Percentiles rank a stretch among this genome's conserved stretches.
These are phyloP conservation scores for Molanna angustata DNA, from an alignment of 2,888 invertebrate species.

Conservation along the genomic window DNA sequence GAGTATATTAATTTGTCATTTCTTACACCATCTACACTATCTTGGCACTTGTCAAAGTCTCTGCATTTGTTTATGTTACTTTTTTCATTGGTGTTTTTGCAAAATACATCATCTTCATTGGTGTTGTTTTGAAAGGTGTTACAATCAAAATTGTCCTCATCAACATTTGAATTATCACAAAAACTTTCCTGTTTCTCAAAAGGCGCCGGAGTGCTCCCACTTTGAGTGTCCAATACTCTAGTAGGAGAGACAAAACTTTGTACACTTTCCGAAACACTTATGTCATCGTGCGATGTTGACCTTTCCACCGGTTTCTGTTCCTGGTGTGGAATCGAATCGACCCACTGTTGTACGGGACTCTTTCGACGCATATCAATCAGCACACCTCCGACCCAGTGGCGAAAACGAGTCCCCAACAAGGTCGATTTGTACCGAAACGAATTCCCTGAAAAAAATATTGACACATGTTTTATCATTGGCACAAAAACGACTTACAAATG, in stretches of 20 bases:
- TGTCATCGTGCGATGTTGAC: conserved; percentile 23
- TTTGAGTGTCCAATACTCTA: conserved; percentile 34
- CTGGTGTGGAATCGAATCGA: conserved; percentile 62
- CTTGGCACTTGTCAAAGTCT: too few relatives aligned
- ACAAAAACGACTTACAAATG: background rate
- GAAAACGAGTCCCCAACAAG: conserved; percentile 41
- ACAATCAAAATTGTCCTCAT: too few relatives aligned
- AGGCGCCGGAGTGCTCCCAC: conserved; percentile 39
- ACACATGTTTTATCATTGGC: background rate
- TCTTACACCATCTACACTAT: conserved; percentile 2
- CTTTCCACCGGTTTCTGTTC: conserved; percentile 13
- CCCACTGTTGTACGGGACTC: conserved; percentile 73
- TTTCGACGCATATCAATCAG: conserved; percentile 62
- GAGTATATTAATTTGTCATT: conserved; percentile 15
- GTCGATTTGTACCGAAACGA: conserved; percentile 18
- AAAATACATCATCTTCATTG: too few relatives aligned
- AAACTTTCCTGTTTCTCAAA: conserved; percentile 11
- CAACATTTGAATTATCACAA: too few relatives aligned
- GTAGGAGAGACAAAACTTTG: conserved; percentile 11
- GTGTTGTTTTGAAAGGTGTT: too few relatives aligned
- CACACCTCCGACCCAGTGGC: conserved; percentile 52
- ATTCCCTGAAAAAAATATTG: conserved; percentile 5
- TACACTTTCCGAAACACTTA: conserved; percentile 14
- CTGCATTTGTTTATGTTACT: conserved; percentile 4
- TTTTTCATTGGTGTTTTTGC: too few relatives aligned